These are phyloP conservation scores for Protobothrops mucrosquamatus DNA, from an alignment of 2,113 vertebrate genomes.

Conservation along the genomic window DNA sequence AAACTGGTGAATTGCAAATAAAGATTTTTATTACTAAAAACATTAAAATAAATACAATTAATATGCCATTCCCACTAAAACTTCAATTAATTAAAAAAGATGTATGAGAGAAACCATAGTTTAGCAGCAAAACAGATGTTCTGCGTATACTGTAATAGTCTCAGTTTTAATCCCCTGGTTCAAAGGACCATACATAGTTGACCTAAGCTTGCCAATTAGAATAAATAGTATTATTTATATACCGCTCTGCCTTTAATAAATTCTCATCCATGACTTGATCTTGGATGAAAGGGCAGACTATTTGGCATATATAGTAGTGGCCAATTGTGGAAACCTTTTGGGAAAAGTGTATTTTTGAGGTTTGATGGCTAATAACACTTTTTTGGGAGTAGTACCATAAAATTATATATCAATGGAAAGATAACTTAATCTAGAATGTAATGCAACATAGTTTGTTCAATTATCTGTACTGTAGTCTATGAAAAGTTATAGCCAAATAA, in stretches of 20 bases:
- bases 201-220: background rate
- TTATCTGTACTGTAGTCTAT: too few species aligned
- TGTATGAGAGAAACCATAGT: background rate
- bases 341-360: too few species aligned
- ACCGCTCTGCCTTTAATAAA: background rate
- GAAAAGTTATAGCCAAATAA: too few species aligned
- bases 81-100: background rate
- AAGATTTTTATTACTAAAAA: background rate
- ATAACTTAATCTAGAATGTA: too few species aligned
- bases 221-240: background rate
- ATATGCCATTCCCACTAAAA: background rate
- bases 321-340: too few species aligned
- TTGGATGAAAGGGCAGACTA: background rate
- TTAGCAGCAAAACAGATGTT: background rate
- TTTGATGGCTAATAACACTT: too few species aligned
- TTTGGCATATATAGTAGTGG: background rate
- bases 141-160: background rate
- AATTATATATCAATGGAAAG: too few species aligned
- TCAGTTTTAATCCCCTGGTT: background rate
- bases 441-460: too few species aligned
- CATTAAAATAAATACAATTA: background rate
- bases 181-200: background rate
- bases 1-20: background rate
- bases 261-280: background rate
- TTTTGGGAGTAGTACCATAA: too few species aligned